phyloP scores from a whole-genome alignment of 2,797 vertebrate genomes.

The Gymnodraco acuticeps region DNA sequence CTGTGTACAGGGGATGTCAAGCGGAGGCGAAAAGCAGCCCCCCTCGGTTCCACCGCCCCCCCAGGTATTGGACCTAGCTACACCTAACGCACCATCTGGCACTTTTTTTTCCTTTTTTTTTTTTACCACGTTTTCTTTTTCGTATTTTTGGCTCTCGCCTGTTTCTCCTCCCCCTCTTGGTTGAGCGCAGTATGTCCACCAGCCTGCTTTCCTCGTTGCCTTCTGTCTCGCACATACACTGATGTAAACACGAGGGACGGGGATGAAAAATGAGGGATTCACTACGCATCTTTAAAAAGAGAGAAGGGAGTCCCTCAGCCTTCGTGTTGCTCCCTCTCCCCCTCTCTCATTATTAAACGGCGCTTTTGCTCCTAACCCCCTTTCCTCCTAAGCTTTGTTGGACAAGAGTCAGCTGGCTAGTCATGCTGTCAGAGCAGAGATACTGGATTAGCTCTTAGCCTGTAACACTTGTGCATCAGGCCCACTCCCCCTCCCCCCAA shows the following conservation, averaged over 20 bases:
- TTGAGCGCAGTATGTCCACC: constrained; percentile 48
- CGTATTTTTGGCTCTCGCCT: constrained; percentile 63
- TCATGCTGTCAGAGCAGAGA: constrained; percentile 54
- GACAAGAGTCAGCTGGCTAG: constrained; percentile 65
- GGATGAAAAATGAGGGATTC: constrained; percentile 17
- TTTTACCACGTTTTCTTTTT: constrained; percentile 53
- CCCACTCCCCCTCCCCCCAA: neutral
- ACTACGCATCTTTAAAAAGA: constrained; percentile 22
- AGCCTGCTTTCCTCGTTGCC: constrained; percentile 41
- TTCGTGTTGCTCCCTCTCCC: constrained; percentile 12
- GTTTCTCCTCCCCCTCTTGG: constrained; percentile 28
- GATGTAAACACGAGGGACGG: constrained; percentile 23
- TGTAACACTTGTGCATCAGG: constrained; percentile 39
- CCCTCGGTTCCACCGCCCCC: constrained; percentile 88
- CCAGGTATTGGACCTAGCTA: constrained; percentile 87
- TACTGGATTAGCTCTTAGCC: constrained; percentile 65
- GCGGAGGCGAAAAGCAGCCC: constrained; percentile 96
- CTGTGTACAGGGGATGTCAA: constrained; percentile 97
- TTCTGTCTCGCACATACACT: constrained; percentile 38
- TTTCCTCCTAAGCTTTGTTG: constrained; percentile 60
- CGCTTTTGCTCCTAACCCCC: constrained; percentile 50
- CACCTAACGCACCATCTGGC: constrained; percentile 71
- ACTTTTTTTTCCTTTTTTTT: constrained; percentile 12
- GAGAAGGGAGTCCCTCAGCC: constrained; percentile 21
- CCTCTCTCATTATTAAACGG: constrained; percentile 37